phyloP scores from a whole-genome alignment of 1,140 invertebrate genomes.

The Callitettix versicolor region DNA sequence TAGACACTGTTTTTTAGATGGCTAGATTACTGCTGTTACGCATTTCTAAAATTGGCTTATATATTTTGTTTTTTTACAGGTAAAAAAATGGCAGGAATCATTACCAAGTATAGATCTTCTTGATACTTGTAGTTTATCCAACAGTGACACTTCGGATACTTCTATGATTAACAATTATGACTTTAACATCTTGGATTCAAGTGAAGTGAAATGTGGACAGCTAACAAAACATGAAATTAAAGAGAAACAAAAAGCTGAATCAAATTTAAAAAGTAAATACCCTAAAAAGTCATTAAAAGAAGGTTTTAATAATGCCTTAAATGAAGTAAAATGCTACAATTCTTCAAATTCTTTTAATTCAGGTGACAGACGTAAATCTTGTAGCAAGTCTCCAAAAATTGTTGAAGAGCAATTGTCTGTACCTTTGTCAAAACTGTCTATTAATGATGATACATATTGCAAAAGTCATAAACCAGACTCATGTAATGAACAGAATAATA shows the following conservation, averaged over 20 bases:
- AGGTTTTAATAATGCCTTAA: neutral
- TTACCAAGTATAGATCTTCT: conserved; percentile 1
- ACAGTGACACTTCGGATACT: neutral
- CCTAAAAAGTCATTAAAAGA: neutral
- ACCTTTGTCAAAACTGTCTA: too few relatives aligned
- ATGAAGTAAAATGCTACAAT: neutral
- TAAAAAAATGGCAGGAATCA: conserved; percentile 10
- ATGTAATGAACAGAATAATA: too few relatives aligned
- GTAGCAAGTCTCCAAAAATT: too few relatives aligned
- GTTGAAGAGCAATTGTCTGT: too few relatives aligned
- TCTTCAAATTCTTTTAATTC: too few relatives aligned
- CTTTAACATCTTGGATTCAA: neutral
- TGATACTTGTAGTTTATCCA: neutral
- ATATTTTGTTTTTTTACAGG: neutral
- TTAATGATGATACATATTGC: too few relatives aligned
- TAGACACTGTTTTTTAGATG: too few relatives aligned
- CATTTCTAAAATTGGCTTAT: too few relatives aligned
- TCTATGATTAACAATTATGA: neutral
- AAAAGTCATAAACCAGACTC: too few relatives aligned
- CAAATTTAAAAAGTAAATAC: too few relatives aligned
- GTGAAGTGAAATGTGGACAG: neutral
- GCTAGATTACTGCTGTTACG: too few relatives aligned
- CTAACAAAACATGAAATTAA: neutral
- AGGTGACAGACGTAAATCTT: too few relatives aligned
- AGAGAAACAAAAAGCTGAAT: neutral